phyloP scores from a whole-genome alignment of 2,113 vertebrate species.

The Phalacrocorax carbo region DNA sequence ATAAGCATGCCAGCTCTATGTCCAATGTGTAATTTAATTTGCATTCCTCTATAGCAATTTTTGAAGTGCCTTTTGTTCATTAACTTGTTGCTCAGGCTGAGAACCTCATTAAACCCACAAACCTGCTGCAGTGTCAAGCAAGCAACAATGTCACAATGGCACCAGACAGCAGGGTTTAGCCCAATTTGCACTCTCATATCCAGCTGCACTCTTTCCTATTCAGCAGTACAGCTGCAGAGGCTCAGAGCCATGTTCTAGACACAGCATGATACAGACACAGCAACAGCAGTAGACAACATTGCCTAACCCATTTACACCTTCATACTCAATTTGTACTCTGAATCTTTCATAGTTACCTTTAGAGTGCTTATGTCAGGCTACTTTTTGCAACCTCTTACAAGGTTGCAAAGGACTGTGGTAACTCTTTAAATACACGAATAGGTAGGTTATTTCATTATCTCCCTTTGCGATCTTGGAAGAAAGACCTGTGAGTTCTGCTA shows the following conservation, averaged over 20 bases:
- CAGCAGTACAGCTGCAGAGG: background rate
- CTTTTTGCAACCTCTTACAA: background rate
- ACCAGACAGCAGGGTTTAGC: conserved; percentile 1
- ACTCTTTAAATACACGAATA: background rate
- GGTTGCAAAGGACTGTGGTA: background rate
- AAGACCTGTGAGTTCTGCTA: background rate
- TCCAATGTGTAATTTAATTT: background rate
- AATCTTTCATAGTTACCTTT: background rate
- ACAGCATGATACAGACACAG: background rate
- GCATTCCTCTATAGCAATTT: background rate
- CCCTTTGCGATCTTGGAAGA: background rate
- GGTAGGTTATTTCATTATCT: background rate
- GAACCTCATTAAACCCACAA: background rate
- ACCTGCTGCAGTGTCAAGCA: background rate
- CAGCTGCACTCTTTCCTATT: background rate
- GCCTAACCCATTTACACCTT: background rate
- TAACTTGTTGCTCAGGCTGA: background rate
- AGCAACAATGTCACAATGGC: background rate
- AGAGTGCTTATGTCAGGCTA: background rate
- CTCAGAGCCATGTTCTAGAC: background rate
- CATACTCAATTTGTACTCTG: background rate
- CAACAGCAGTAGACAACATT: background rate
- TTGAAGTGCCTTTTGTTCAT: background rate
- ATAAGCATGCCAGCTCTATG: background rate
- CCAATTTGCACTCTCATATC: background rate